A percentile compares a stretch with the other conserved stretches of the same genome.
These are phyloP conservation scores for Sarcophaga subvicina DNA, from an alignment of 2,888 invertebrate species.

Conservation along the genomic window DNA sequence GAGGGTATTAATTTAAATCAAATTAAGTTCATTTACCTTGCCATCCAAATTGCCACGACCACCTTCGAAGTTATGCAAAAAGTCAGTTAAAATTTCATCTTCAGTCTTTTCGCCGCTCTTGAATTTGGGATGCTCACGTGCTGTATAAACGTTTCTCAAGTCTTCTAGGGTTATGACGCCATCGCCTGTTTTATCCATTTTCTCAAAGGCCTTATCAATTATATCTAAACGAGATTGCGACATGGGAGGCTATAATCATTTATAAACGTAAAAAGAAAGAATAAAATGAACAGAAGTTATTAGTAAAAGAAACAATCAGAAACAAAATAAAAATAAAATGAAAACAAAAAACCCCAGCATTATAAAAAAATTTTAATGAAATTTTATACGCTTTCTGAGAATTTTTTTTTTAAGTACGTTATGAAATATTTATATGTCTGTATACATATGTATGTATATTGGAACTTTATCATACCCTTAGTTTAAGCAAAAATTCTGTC, in stretches of 20 bases:
- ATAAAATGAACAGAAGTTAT: constrained; percentile 20
- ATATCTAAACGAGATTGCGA: constrained; percentile 87
- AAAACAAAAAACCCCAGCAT: constrained; percentile 3
- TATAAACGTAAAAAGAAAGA: constrained; percentile 63
- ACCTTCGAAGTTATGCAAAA: constrained; percentile 92
- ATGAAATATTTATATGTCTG: background rate
- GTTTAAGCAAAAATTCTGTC: constrained; percentile 92
- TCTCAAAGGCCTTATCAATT: constrained; percentile 92
- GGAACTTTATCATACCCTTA: constrained; percentile 85
- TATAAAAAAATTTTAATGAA: background rate
- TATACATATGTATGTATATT: constrained; percentile 71
- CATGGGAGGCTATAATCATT: constrained; percentile 89
- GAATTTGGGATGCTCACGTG: constrained; percentile 91
- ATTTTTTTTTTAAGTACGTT: background rate
- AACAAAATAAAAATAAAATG: background rate
- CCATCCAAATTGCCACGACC: constrained; percentile 87
- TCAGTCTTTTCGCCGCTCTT: constrained; percentile 94
- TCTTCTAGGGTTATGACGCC: constrained; percentile 91
- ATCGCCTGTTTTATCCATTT: constrained; percentile 93
- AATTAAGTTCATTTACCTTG: constrained; percentile 83
- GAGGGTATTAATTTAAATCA: background rate
- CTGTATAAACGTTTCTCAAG: constrained; percentile 90
- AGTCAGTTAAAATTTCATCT: constrained; percentile 90
- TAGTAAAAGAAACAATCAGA: background rate
- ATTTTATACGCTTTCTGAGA: constrained; percentile 26